Evolutionary conservation across 2,888 invertebrate genomes (phyloP), one percentile per base, ranked within the genome.

Genomic region (Rhingia rostrata): DNA sequence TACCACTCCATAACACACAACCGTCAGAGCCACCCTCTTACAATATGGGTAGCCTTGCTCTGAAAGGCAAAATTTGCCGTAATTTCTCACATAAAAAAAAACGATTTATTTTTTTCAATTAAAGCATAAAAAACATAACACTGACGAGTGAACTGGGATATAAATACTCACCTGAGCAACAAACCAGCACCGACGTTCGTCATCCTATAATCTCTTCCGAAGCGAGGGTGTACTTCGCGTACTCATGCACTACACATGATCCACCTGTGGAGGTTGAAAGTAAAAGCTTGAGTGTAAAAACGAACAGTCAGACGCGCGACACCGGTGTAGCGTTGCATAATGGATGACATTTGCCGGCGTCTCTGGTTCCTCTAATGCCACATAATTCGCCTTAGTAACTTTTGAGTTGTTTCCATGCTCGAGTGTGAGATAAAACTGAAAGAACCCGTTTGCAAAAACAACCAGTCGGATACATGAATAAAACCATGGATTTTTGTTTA

Each of bases 181-280:
- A 53, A 22, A 30, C 37, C 32, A 64, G 12, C 0, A 30, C 32
- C 14, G 33, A 6, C 45, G 30, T 60, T 35, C 32, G 41, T 61
- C 49, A 60, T 54, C 61, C 53, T 43, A 51, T 61, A 61, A 47
- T 67, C 30, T 30, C 69, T 35, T 53, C 64, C 53, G 47, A 61
- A 49, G 82, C 45, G 82, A 67, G 78, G 82, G 82, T 66, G 82
- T 66, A 22, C 61, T 12, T 10, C 32, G 33, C 53, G 30, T 51
- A 69, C 41, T 56, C 32, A 33, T 45, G 30, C 45, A 69, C 41
- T 56, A 49, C 61, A 83, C 61, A 73, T 41, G 73, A 79, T 83
- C 61, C 69, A 74, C 79, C 73, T 74, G 83, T 69, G 58, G 79
- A 83, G 83, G 79, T 39, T 83, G 69, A 74, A 83, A 79, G 79